Evolutionary conservation across 2,113 vertebrate species (phyloP).

Genomic region (Lophochroa leadbeateri): DNA sequence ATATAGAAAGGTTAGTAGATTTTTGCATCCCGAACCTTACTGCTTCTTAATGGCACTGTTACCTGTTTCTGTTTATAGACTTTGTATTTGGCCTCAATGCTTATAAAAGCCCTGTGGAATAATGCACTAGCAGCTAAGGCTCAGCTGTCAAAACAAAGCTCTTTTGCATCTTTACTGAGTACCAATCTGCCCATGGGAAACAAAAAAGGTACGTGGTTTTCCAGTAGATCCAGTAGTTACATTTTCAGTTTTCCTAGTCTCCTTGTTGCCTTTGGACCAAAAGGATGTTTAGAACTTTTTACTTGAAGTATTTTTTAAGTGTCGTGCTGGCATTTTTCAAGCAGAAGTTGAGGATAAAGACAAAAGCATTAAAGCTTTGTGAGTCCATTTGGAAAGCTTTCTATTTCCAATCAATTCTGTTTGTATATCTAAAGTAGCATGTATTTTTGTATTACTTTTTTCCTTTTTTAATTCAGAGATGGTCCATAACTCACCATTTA

Average conservation of each 20-base stretch:
- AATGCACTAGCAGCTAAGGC: slow-evolving; percentile 97
- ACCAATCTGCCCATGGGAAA: slow-evolving; percentile 97
- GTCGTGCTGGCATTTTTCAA: neutral
- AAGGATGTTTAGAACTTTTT: neutral
- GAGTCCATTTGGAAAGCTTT: neutral
- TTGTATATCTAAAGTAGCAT: neutral
- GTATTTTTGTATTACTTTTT: neutral
- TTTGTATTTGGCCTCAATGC: slow-evolving; percentile 96
- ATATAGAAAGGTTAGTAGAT: neutral
- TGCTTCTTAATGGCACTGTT: neutral
- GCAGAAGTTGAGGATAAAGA: neutral
- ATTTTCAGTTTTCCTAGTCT: neutral
- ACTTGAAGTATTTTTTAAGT: neutral
- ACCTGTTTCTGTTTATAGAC: slow-evolving; percentile 79
- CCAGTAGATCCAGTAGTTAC: neutral
- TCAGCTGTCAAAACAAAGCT: slow-evolving; percentile 98
- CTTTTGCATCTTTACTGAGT: slow-evolving; percentile 96
- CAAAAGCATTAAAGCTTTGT: neutral
- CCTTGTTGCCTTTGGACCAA: neutral
- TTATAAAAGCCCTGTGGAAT: slow-evolving; percentile 99
- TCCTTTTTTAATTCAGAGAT: neutral
- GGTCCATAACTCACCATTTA: neutral
- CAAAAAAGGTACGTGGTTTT: slow-evolving; percentile 88
- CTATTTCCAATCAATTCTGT: neutral
- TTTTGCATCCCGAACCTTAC: neutral